Conservation (phyloP, 1,140 invertebrate genomes). For the Ceratitis capitata region DNA sequence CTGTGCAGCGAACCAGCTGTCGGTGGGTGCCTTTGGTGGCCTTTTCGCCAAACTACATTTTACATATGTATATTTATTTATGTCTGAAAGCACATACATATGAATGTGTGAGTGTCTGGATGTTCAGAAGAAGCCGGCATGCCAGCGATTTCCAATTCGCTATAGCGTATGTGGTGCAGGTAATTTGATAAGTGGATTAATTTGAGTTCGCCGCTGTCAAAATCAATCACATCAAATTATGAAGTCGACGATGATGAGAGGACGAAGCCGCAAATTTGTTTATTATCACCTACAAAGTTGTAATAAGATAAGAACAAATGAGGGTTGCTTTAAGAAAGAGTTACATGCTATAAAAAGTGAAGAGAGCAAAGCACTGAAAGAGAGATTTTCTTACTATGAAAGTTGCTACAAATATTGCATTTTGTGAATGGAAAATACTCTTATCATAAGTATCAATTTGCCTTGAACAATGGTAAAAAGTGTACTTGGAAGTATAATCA, state of each 20-base stretch:
- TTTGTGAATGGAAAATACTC: no score
- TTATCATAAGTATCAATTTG: no score
- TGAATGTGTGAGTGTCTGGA: not conserved
- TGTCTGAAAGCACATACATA: not conserved
- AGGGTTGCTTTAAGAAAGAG: no score
- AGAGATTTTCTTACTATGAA: no score
- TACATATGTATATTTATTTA: not conserved
- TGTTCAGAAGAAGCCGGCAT: not conserved
- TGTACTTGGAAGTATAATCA: no score
- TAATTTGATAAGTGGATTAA: slow-evolving; percentile 38
- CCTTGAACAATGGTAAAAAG: no score
- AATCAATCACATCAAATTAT: slow-evolving; percentile 37
- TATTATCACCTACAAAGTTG: no score
- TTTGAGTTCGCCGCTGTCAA: slow-evolving; percentile 30
- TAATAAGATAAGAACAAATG: no score
- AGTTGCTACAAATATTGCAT: no score
- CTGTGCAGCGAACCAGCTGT: not conserved
- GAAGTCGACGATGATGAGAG: not conserved
- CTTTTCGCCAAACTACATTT: not conserved
- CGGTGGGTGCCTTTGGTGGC: not conserved
- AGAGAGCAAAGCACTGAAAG: no score
- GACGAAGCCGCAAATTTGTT: not conserved
- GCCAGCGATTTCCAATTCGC: not conserved
- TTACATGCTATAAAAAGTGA: no score
- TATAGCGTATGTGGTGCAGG: slow-evolving; percentile 6